These are phyloP conservation scores for Trichacis sp. DNA, from an alignment of 2,888 invertebrate species.

Conservation along the genomic window DNA sequence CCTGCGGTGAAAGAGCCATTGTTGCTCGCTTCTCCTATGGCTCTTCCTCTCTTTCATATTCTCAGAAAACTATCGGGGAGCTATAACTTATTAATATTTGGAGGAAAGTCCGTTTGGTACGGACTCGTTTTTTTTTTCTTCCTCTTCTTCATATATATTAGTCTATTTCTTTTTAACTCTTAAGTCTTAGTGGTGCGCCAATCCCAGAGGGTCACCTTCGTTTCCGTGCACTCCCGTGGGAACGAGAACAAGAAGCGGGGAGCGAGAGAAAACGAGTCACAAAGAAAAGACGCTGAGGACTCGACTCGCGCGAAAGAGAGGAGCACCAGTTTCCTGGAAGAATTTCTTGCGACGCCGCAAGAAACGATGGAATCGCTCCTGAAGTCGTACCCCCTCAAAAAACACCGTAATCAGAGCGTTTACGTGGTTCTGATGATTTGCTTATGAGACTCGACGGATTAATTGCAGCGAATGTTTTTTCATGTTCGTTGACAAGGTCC, in stretches of 20 bases:
- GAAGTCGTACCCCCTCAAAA: conserved; percentile 40
- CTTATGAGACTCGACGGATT: neutral
- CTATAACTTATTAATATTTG: conserved; percentile 68
- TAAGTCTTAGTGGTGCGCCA: conserved; percentile 26
- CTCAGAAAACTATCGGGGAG: conserved; percentile 59
- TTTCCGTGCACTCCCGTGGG: conserved; percentile 48
- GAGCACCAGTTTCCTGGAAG: conserved; percentile 54
- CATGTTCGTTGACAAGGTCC: too few species aligned
- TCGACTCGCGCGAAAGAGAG: conserved; percentile 44
- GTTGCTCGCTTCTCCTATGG: conserved; percentile 48
- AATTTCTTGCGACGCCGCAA: conserved; percentile 48
- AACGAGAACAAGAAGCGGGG: conserved; percentile 41
- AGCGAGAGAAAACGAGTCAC: conserved; percentile 45
- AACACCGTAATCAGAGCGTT: neutral
- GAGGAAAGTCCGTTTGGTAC: conserved; percentile 48
- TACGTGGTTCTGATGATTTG: neutral
- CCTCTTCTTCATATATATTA: conserved; percentile 20
- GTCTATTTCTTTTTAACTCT: conserved; percentile 20
- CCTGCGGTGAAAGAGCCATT: conserved; percentile 64
- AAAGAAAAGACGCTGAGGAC: conserved; percentile 49
- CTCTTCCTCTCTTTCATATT: conserved; percentile 47
- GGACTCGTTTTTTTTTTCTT: conserved; percentile 13
- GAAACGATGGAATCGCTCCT: conserved; percentile 42
- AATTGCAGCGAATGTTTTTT: too few species aligned
- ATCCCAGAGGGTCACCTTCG: conserved; percentile 44